Evolutionary conservation across 2,888 invertebrate species (phyloP).

Genomic region (Lochmaea crataegi): DNA sequence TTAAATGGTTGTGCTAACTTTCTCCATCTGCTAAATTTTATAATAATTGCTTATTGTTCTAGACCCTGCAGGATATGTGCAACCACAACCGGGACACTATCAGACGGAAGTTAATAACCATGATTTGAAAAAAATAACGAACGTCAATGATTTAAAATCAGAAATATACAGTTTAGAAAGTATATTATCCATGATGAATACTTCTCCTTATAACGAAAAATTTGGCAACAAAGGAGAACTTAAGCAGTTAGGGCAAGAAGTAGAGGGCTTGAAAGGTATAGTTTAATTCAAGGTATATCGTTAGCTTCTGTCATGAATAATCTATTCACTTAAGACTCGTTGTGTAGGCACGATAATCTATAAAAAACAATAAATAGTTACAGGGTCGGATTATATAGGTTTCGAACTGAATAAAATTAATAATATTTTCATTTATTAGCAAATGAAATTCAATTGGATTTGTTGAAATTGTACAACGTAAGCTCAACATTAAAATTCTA

Average conservation of each 20-base stretch:
- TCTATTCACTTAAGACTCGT: too few species aligned
- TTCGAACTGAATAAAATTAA: too few species aligned
- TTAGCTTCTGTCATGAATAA: too few species aligned
- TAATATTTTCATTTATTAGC: too few species aligned
- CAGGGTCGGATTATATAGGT: too few species aligned
- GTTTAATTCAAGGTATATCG: too few species aligned
- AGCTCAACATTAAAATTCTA: too few species aligned
- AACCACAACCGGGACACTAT: conserved; percentile 50
- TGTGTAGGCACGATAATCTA: too few species aligned
- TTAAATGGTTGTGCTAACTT: too few species aligned
- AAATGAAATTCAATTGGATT: too few species aligned
- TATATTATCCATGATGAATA: conserved; percentile 56
- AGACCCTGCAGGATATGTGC: conserved; percentile 38
- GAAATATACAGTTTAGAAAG: conserved; percentile 58
- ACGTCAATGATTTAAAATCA: conserved; percentile 54
- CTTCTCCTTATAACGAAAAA: conserved; percentile 55
- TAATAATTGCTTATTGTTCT: background rate
- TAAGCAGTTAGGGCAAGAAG: conserved; percentile 56
- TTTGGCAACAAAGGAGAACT: conserved; percentile 56
- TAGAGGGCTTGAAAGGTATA: conserved; percentile 55
- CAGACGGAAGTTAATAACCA: conserved; percentile 41
- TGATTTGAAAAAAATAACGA: conserved; percentile 30
- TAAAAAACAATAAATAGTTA: too few species aligned
- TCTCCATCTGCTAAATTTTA: background rate
- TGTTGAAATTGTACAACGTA: too few species aligned